Evolutionary conservation across 1,140 invertebrate species (phyloP).

Genomic region (Diorhabda sublineata): DNA sequence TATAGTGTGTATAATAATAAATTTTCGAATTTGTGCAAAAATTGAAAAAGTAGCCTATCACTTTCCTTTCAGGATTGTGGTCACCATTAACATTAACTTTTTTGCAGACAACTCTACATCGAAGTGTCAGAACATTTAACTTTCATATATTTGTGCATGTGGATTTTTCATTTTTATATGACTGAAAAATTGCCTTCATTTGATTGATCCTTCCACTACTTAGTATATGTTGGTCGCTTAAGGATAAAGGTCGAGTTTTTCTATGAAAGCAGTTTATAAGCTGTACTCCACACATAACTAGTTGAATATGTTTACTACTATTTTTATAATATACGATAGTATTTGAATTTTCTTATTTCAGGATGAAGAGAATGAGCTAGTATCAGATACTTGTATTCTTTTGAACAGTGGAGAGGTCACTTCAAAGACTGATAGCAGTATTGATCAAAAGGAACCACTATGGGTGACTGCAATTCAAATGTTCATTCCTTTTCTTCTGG

Average conservation of each 20-base stretch:
- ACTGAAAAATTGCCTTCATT: too few relatives aligned
- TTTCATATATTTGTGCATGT: too few relatives aligned
- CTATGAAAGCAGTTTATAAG: background rate
- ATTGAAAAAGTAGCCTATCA: too few relatives aligned
- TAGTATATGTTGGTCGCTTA: too few relatives aligned
- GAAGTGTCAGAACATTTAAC: too few relatives aligned
- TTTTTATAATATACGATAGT: background rate
- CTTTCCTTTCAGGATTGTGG: too few relatives aligned
- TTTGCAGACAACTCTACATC: too few relatives aligned
- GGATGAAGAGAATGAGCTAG: constrained; percentile 22
- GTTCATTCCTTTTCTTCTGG: constrained; percentile 83
- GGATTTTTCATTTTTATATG: too few relatives aligned
- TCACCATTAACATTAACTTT: too few relatives aligned
- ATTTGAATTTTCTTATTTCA: constrained; percentile 11
- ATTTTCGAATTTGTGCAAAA: too few relatives aligned
- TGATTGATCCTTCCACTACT: too few relatives aligned
- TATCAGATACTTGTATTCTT: constrained; percentile 28
- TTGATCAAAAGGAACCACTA: constrained; percentile 46
- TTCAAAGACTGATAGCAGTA: constrained; percentile 16
- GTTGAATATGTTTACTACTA: background rate
- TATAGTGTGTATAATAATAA: too few relatives aligned
- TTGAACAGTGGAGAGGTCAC: constrained; percentile 17
- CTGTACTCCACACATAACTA: background rate
- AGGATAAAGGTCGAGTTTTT: background rate
- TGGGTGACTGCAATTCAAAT: constrained; percentile 76